Percentiles rank a stretch among this genome's conserved stretches.
These are phyloP conservation scores for Hypotaenidia philippensis DNA, from an alignment of 2,797 vertebrate genomes.

Conservation along the genomic window DNA sequence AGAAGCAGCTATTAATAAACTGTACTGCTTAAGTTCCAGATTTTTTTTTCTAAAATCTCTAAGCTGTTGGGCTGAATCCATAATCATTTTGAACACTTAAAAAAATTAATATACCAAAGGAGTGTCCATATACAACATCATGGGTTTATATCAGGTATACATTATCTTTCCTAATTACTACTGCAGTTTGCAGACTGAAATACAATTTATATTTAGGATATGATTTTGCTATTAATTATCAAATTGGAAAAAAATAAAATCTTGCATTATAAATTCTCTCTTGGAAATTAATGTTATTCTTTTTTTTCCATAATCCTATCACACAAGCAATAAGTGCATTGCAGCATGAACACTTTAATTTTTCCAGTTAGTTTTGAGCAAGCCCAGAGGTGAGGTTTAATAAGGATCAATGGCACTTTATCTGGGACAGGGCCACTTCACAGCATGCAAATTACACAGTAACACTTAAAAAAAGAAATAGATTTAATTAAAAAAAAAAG, in stretches of 20 bases:
- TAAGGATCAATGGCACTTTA: slow-evolving; percentile 99
- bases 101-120: slow-evolving; percentile 77
- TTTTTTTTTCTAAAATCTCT: slow-evolving; percentile 47
- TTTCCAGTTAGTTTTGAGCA: slow-evolving; percentile 96
- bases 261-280: slow-evolving; percentile 84
- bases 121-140: slow-evolving; percentile 69
- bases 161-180: slow-evolving; percentile 82
- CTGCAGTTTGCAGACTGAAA: slow-evolving; percentile 76
- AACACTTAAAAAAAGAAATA: slow-evolving; percentile 95
- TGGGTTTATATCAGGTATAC: slow-evolving; percentile 75
- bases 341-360: slow-evolving; percentile 97
- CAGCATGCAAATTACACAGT: slow-evolving; percentile 98
- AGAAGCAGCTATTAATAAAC: slow-evolving; percentile 54
- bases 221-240: slow-evolving; percentile 83
- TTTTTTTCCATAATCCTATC: slow-evolving; percentile 87
- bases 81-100: slow-evolving; percentile 71
- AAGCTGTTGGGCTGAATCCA: slow-evolving; percentile 70
- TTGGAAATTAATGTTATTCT: slow-evolving; percentile 91
- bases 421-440: slow-evolving; percentile 96
- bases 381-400: slow-evolving; percentile 99
- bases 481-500: slow-evolving; percentile 99
- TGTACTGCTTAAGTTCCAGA: slow-evolving; percentile 10
- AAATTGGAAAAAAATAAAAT: slow-evolving; percentile 81
- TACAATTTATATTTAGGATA: slow-evolving; percentile 81
- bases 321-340: slow-evolving; percentile 90